Evolutionary conservation across 2,797 vertebrate genomes (phyloP).

Genomic region (Pangasius larnaudii): DNA sequence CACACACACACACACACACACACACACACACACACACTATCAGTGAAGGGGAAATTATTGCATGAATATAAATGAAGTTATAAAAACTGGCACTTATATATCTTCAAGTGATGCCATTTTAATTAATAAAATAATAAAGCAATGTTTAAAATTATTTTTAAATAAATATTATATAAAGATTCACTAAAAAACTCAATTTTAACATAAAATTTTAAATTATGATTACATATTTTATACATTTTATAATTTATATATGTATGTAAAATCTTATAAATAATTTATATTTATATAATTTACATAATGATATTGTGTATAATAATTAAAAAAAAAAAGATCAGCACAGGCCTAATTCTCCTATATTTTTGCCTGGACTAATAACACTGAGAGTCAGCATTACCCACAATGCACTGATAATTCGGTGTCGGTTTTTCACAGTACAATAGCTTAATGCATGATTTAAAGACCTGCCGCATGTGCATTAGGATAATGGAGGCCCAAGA

Average conservation of each 20-base stretch:
- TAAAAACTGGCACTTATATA: not conserved
- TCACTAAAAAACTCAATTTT: not conserved
- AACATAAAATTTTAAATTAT: not conserved
- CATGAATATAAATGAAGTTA: conserved; percentile 77
- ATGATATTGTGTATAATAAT: too few relatives aligned
- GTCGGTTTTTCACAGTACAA: not conserved
- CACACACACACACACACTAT: conserved; percentile 69
- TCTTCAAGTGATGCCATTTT: not conserved
- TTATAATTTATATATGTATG: too few relatives aligned
- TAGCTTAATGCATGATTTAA: conserved; percentile 3
- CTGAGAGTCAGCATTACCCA: not conserved
- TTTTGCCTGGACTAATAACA: not conserved
- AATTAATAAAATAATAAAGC: not conserved
- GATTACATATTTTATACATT: too few relatives aligned
- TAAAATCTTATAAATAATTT: too few relatives aligned
- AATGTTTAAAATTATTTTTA: not conserved
- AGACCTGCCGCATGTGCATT: not conserved
- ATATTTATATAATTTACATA: too few relatives aligned
- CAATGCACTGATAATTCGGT: not conserved
- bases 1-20: conserved; percentile 66
- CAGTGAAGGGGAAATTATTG: conserved; percentile 77
- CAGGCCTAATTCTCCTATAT: not conserved
- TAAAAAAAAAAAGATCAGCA: not conserved
- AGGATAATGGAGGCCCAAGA: not conserved
- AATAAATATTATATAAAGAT: not conserved